phyloP scores from a whole-genome alignment of 2,113 vertebrate species.

The Brachypteracias leptosomus region DNA sequence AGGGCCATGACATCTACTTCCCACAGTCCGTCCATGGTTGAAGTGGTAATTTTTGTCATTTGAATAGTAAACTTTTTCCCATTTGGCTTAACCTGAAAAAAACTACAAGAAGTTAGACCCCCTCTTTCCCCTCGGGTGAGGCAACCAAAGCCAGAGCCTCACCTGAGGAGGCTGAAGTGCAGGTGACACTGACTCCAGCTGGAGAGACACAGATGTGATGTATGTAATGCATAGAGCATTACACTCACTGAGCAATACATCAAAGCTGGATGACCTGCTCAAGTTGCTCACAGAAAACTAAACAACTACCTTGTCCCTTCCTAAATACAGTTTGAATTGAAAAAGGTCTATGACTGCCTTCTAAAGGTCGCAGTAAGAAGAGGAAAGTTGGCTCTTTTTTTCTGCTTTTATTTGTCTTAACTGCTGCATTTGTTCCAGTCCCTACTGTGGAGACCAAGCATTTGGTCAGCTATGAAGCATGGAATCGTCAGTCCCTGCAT shows the following conservation, averaged over 20 bases:
- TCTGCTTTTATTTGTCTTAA: neutral
- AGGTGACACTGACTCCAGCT: rapidly evolving
- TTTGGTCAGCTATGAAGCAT: neutral
- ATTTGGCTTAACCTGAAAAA: neutral
- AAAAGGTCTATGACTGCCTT: neutral
- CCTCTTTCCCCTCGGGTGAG: neutral
- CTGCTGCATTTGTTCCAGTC: neutral
- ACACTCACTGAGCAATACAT: neutral
- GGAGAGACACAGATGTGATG: neutral
- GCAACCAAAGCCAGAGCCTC: neutral
- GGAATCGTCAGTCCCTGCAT: neutral
- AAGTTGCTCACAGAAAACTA: neutral
- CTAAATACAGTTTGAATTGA: neutral
- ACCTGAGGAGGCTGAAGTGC: rapidly evolving
- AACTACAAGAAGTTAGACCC: neutral
- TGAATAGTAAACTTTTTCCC: neutral
- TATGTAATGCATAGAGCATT: neutral
- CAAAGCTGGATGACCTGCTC: neutral
- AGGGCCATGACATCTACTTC: too few relatives aligned
- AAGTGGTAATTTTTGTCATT: neutral
- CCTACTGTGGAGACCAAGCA: neutral
- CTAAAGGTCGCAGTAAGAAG: neutral
- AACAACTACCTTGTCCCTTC: neutral
- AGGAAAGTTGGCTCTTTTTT: neutral
- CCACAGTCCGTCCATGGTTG: neutral